Percentiles rank a stretch among this genome's conserved stretches.
Conservation (phyloP, 2,888 invertebrate genomes). For the Eupsilia transversa region DNA sequence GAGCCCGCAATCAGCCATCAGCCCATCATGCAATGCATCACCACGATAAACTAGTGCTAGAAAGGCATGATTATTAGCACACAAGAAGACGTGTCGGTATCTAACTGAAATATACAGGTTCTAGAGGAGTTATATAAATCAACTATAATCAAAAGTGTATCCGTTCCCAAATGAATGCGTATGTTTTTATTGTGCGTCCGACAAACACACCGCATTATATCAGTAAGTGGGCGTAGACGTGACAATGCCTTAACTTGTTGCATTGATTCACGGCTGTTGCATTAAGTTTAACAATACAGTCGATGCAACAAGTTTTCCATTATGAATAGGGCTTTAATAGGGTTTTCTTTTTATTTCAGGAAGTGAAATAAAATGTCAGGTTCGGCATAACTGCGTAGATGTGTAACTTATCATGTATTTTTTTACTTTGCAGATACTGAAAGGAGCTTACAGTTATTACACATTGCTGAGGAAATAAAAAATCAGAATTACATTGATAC, state of each 20-base stretch:
- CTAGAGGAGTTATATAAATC: background rate
- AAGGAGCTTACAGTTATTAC: constrained; percentile 87
- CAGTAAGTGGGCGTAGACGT: constrained; percentile 6
- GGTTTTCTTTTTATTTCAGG: no score
- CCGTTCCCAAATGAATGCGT: background rate
- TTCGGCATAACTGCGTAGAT: background rate
- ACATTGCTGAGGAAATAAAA: constrained; percentile 78
- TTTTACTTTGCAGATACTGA: constrained; percentile 82
- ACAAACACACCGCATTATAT: background rate
- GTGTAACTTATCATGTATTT: constrained; percentile 6
- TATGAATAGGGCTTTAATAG: background rate
- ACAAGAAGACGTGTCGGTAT: no score
- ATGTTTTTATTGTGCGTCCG: background rate
- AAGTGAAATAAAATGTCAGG: constrained; percentile 3
- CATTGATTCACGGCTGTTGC: no score
- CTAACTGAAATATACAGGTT: background rate
- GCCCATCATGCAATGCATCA: no score
- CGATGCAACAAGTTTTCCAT: no score
- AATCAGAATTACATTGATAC: background rate
- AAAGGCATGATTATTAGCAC: background rate
- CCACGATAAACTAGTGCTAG: background rate
- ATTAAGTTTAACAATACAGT: no score
- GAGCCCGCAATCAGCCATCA: no score
- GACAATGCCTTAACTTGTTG: constrained; percentile 13
- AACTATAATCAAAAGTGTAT: background rate